Evolutionary conservation across 2,888 invertebrate genomes (phyloP), one percentile per base, ranked within the genome.

Genomic region (Falcaria lacertinaria): DNA sequence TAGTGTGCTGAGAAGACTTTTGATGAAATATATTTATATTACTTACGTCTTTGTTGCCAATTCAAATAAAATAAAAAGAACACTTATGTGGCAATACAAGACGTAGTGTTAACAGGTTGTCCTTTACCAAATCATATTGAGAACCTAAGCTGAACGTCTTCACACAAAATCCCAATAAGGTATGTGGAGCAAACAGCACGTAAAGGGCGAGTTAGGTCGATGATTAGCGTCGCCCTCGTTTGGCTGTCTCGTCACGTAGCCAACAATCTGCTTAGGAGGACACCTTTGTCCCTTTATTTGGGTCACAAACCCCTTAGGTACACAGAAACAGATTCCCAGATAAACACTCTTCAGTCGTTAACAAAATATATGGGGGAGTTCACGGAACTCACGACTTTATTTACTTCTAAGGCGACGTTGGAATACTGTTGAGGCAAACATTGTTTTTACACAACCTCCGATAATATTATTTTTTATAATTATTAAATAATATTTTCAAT

Each of bases 181-280:
- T 37, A 15, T 22, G 22, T 51, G 61, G 63, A n/a, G 57, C 63
- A 69, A 76, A 69, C 54, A 69, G 56, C 64, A 62, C 62, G 63
- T 57, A 53, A 48, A 46, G 54, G 52, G 49, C 50, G 54, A 60
- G 58, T 64, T 61, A 66, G 66, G 63, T 62, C 56, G 68, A 74
- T 80, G 77, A 80, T 82, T 83, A 78, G 72, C 69, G 57, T 47
- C 50, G 45, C 52, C 54, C 60, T 51, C 61, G 66, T 70, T 85
- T 75, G 69, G 64, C 56, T 68, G 53, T 69, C 82, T 45, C 42
- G 78, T 82, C 86, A 86, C 86, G 86, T 81, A 69, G 48, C 54
- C 59, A 48, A 63, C 82, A 83, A 85, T 82, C 85, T 86, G 82
- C 84, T 86, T 84, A 85, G 79, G 64, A 72, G 73, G 79, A 80